Conservation (phyloP, 2,888 invertebrate species). For the Plebejus melissa region DNA sequence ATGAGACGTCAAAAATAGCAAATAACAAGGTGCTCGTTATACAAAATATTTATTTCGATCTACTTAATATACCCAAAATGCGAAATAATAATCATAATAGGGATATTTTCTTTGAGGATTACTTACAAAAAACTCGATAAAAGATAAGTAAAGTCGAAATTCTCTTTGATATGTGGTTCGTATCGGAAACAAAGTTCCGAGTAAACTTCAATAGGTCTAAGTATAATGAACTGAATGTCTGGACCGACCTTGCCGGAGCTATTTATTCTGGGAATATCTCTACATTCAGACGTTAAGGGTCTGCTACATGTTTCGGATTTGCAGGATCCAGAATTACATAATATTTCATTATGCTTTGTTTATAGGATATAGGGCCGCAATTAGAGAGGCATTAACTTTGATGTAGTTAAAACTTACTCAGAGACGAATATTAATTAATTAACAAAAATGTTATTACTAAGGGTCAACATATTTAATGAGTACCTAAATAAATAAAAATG, state of each 20-base stretch:
- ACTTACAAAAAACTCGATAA: conserved; percentile 2
- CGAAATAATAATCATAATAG: conserved; percentile 6
- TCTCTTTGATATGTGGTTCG: not conserved
- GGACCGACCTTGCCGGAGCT: conserved; percentile 7
- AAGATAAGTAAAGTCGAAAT: not conserved
- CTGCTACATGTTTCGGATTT: not conserved
- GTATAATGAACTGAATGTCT: conserved; percentile 15
- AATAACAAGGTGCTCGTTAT: not conserved
- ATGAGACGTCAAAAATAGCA: not conserved
- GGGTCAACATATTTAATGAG: too few relatives aligned
- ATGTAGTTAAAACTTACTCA: too few relatives aligned
- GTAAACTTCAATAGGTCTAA: conserved; percentile 20
- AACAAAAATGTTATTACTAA: too few relatives aligned
- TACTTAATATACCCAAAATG: not conserved
- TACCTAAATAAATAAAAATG: too few relatives aligned
- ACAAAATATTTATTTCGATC: not conserved
- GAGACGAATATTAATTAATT: too few relatives aligned
- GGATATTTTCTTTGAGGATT: conserved; percentile 16
- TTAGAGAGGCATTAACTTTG: too few relatives aligned
- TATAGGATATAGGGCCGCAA: too few relatives aligned
- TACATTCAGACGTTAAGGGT: not conserved
- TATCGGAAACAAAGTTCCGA: conserved; percentile 29
- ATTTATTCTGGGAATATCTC: conserved; percentile 14
- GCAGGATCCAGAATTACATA: not conserved
- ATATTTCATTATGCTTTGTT: not conserved